These are phyloP conservation scores for Diaphora mendica DNA, from an alignment of 2,888 invertebrate species.

Conservation along the genomic window DNA sequence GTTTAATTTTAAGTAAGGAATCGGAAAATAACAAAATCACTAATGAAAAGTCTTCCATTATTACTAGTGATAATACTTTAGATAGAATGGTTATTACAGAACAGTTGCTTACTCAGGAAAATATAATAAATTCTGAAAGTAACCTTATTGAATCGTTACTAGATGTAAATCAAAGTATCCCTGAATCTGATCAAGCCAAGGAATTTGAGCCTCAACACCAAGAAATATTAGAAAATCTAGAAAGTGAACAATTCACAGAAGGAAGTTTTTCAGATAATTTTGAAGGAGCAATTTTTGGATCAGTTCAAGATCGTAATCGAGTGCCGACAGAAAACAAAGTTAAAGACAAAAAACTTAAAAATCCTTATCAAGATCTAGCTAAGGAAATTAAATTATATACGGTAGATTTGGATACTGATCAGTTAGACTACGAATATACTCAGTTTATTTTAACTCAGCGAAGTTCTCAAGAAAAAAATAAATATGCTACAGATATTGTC, in stretches of 20 bases:
- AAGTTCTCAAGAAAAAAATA: constrained; percentile 21
- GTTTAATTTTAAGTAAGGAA: constrained; percentile 39
- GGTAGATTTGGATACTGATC: constrained; percentile 65
- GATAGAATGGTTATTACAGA: constrained; percentile 32
- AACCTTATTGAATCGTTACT: constrained; percentile 1
- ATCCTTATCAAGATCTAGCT: constrained; percentile 70
- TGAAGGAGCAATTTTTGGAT: constrained; percentile 88
- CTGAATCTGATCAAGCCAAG: neutral
- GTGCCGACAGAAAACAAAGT: constrained; percentile 40
- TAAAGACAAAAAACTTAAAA: constrained; percentile 43
- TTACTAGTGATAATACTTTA: constrained; percentile 44
- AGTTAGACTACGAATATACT: constrained; percentile 71
- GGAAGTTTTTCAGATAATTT: constrained; percentile 60
- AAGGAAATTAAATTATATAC: constrained; percentile 77
- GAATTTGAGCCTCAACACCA: constrained; percentile 1
- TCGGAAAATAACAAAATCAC: constrained; percentile 61
- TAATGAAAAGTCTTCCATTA: constrained; percentile 63
- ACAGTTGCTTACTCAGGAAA: constrained; percentile 22
- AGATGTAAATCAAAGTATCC: constrained; percentile 1
- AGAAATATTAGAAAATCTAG: neutral
- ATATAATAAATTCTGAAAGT: constrained; percentile 15
- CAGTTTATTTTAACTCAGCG: constrained; percentile 56
- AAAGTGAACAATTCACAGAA: constrained; percentile 42
- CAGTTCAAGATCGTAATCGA: constrained; percentile 85
- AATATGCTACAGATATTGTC: neutral